Evolutionary conservation across 2,113 vertebrate species (phyloP), one percentile per base, ranked within the genome.

Genomic region (Sigmodon hispidus): DNA sequence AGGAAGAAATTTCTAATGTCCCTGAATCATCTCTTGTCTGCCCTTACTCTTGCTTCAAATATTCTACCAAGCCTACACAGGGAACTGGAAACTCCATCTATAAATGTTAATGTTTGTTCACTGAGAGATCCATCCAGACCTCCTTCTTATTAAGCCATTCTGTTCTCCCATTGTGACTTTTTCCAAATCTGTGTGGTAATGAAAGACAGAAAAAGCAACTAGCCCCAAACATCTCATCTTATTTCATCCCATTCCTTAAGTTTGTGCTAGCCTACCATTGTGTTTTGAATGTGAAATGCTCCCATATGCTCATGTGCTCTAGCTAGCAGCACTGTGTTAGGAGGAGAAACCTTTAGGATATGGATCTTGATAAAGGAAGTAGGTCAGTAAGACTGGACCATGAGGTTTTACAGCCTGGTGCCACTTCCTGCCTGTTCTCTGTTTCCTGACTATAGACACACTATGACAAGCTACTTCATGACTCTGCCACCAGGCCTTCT

Each of bases 221-320:
- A 97, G 97, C 96, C 90, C 96, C 24, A 96, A 97, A 87, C 43
- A 73, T 59, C 24, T 69, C 73, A 85, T 95, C 91, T 96, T 94
- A 97, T 86, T 45, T 76, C 93, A 91, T 86, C 67, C 80, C 95
- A 91, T 87, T 98, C 97, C 98, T 98, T 97, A 97, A 97, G 97
- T 96, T 86, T 95, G 93, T 72, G 87, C 96, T 97, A 98, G 63
- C 87, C 87, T 3, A 70, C 31, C 16, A 5, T 12, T 12, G 31
- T 7, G 79, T 13, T 83, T 43, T 61, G 55, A 29, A 61, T 29
- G 24, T 61, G 7, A 61, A 40, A 40, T 61, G 80, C 7, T 13
- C 80, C 55, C 24, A 4, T 21, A 79, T 34, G 52, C 11, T 11
- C 19, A 16, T 59, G 36, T 40, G 22, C n/a, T 29, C 24, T 15